Evolutionary conservation across 2,113 vertebrate genomes (phyloP), one percentile per base, ranked within the genome.

Genomic region (Pterocles orientalis): DNA sequence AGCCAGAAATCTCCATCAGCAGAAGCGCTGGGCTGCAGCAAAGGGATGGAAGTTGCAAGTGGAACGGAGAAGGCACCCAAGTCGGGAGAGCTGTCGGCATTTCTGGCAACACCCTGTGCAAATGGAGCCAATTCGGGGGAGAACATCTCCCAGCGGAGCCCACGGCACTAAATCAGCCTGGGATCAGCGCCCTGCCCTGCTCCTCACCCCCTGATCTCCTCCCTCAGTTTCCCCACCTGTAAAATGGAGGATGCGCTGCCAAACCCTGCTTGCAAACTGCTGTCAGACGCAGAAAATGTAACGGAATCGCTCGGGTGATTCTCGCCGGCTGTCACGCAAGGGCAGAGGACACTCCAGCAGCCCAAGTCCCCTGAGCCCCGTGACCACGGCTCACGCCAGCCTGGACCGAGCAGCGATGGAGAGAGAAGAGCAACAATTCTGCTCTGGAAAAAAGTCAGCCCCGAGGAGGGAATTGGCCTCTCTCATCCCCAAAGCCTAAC

Each of bases 1-100:
- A 96, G 80, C 43, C 92, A 80, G 79, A 86, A 96, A 31, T 43
- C 94, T 94, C 93, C 68, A 80, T 17, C 85, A 81, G 94, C 95
- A 86, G 78, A 51, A 73, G 90, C 10, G 1, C 82, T 54, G 92
- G 87, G 92, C 87, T 96, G 94, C 94, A 88, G 95, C 87, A 70
- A 70, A 20, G 78, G 88, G 54, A 61, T 92, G 81, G 86, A 65
- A 91, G 53, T 66, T 76, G 94, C 34, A 31, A 91, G 78, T 93
- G 87, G 95, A 90, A 83, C 64, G 3, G 29, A 15, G 56, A 70
- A 66, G 85, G 56, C 39, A 68, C 51, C 28, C 33, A 33, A 73
- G 61, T 36, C 10, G 12, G 60, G 81, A 72, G 84, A 72, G 66
- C 78, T 82, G 62, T 14, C 70, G 82, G 47, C 71, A 20, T 88